Base-by-base conservation (phyloP, 2,888 invertebrate species). In the Meteorus cinctellus region DNA sequence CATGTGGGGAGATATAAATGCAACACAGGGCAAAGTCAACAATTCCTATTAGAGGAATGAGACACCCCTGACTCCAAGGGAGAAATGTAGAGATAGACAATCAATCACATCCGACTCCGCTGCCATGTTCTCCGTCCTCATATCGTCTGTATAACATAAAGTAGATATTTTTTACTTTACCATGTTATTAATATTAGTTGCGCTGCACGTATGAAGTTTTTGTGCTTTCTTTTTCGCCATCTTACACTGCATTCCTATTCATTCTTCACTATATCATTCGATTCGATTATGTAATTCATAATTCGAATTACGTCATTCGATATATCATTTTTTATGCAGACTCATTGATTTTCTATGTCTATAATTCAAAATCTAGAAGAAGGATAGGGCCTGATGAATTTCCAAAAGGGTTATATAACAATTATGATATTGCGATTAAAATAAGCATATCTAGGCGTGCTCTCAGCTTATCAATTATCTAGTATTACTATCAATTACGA, bases 171-270 rank as follows among this genome's bases (percentile, higher is more conserved):
- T 89, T 89, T 89, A 89, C 89, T 86, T 84, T 85, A 87, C 83
- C 85, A 84, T 87, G 88, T 89, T 89, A 89, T 87, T 89, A 87
- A 87, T 89, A 88, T 88, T 86, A 84, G 85, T 86, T 84, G 83
- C 83, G 83, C 82, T 63, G 55, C 55, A 69, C 60, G 66, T 55
- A 55, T 72, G 34, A 41, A 41, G 41, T 72, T 31, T 55, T 31
- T 19, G 24, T 24, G 19, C 24, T 70, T 41, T 1, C 31, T 36
- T 63, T 48, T 55, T 60, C 27, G 67, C 67, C 59, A 82, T 78
- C 78, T 78, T 80, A 78, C 82, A 78, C 77, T 80, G 75, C 72
- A 78, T 78, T 78, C 60, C 74, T 76, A 70, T 60, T 80, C 78
- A 68, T 78, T 75, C 77, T 77, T 76, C 48, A 76, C 80, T 34